Percentiles rank a stretch among this genome's conserved stretches.
Conservation (phyloP, 2,797 vertebrate genomes). For the Galagoides demidoff region DNA sequence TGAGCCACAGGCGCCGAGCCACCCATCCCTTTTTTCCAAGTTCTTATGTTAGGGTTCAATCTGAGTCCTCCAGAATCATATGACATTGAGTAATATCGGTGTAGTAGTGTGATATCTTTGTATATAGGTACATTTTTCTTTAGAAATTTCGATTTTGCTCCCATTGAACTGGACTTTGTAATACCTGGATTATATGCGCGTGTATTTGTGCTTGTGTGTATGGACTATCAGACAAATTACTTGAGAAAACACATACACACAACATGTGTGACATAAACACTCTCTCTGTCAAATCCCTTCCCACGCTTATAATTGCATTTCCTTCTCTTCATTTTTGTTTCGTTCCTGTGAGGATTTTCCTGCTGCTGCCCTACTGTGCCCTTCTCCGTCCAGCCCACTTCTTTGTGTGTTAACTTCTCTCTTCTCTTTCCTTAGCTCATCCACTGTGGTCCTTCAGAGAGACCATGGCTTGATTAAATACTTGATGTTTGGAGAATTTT, state of each 20-base stretch:
- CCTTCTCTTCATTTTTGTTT: background rate
- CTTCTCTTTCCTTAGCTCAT: background rate
- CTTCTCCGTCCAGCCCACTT: too few relatives aligned
- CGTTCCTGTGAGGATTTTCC: background rate
- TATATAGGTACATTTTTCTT: background rate
- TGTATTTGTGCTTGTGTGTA: background rate
- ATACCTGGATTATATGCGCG: background rate
- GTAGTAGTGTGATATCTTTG: background rate
- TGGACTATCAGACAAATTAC: background rate
- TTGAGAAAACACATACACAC: background rate
- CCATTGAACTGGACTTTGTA: background rate
- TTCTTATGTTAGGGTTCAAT: background rate
- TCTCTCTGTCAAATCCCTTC: background rate
- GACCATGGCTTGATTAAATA: background rate
- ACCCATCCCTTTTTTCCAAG: too few relatives aligned
- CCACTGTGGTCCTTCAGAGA: too few relatives aligned
- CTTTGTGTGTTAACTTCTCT: fast-evolving
- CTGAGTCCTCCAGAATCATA: background rate
- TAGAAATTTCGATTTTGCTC: background rate
- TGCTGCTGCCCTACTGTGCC: background rate
- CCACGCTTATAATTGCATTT: background rate
- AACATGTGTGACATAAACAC: background rate
- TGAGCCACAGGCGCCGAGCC: too few relatives aligned
- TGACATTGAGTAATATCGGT: background rate
- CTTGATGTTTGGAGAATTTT: background rate